Base-by-base conservation (phyloP, 92 coral and sea anemone genomes). In the Bergia sp. region DNA sequence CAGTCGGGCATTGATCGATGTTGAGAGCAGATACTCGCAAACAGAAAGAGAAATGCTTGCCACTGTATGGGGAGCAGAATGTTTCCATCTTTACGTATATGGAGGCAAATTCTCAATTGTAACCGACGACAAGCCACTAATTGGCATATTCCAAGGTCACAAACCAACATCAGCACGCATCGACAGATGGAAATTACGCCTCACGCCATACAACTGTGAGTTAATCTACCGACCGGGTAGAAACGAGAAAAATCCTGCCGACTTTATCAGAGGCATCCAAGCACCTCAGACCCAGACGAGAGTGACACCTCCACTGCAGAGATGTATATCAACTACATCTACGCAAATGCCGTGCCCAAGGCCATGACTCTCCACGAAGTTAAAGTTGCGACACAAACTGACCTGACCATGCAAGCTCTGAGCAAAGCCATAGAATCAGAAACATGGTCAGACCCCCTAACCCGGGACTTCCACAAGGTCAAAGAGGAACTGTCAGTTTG, bases 1-100 rank as follows among this genome's bases (percentile, higher is more conserved):
- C 75, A 92, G 96, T 41, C 88, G 93, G 43, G 90, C 86, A 85
- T 41, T 5, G 58, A 89, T 80, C 88, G n/a, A n/a, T n/a, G n/a
- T n/a, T n/a, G n/a, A n/a, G n/a, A n/a, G n/a, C n/a, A n/a, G n/a
- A n/a, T n/a, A 92, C 76, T 89, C 91, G 29, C 92, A 91, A 82
- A 90, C 91, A 5, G 95, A 94, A 86, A 81, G 76, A 81, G 88
- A 89, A 44, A 88, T 85, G 93, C 89, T 94, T n/a, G 94, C 92
- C 5, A 92, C 80, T 18, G n/a, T n/a, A n/a, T n/a, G n/a, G n/a
- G n/a, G n/a, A n/a, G n/a, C n/a, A n/a, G n/a, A n/a, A n/a, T n/a
- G n/a, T n/a, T n/a, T n/a, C n/a, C n/a, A n/a, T n/a, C n/a, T n/a
- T n/a, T n/a, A n/a, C n/a, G n/a, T n/a, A 23, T 57, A 90, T 67